Base-by-base conservation (phyloP, 2,797 vertebrate genomes). In the Phaenicophaeus curvirostris region DNA sequence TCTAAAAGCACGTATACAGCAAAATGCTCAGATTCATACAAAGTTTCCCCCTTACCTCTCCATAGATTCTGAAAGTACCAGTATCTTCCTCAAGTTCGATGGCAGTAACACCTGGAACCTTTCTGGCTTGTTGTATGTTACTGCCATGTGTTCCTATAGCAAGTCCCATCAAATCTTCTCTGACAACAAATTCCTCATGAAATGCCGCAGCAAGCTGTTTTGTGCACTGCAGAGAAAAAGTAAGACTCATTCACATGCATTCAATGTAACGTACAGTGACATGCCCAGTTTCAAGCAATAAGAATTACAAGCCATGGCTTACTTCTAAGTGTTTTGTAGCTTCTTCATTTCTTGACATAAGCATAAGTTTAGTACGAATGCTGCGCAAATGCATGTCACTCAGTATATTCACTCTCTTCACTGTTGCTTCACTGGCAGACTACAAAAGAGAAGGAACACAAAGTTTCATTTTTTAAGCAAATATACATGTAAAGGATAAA, bases 371-470 rank as follows among this genome's bases (percentile, higher is more conserved):
- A 53, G 99, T 99, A 91, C 99, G 98, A 97, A 99, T 98, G 98
- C 99, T 99, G 94, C 99, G 98, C 97, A 99, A 98, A 96, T 99
- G 99, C 99, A 99, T 99, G 97, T 99, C 99, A 94, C 99, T 99
- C 95, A 99, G 98, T 95, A 99, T 98, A 92, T 98, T 99, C 87
- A 99, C 99, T 39, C 99, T 98, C 98, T 99, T 99, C 96, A 99
- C 98, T 51, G 99, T 99, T 25, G 99, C 85, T 97, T 99, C 99
- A 46, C 98, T 99, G 95, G 98, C 98, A 94, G 99, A 99, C 99
- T 99, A 86, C 7, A 83, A 58, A 91, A 44, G 25, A 90, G n/a
- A 86, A 37, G 15, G 44, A 76, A 74, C 4, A 30, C 5, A 5
- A 57, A n/a, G 27, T 63, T 82, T 51, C 13, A 67, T 55, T 91